Evolutionary conservation across 2,797 vertebrate species (phyloP).

Genomic region (Pyrrhura leucotis): DNA sequence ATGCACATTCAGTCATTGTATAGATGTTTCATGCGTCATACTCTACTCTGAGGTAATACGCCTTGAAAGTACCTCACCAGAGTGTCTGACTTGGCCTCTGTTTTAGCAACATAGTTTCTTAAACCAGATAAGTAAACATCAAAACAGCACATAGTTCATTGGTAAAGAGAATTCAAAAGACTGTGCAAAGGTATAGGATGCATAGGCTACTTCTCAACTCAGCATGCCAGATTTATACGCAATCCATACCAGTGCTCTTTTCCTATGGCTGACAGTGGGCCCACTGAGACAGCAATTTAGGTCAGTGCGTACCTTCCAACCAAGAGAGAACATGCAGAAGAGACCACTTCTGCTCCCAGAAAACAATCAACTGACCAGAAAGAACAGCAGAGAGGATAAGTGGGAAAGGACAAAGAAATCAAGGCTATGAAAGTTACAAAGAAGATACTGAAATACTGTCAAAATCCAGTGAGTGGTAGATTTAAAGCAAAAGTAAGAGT

Average conservation of each 20-base stretch:
- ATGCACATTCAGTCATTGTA: background rate
- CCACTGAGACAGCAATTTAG: background rate
- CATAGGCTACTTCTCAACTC: background rate
- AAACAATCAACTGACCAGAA: background rate
- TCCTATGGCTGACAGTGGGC: background rate
- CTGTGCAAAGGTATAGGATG: background rate
- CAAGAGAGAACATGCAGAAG: background rate
- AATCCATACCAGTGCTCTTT: background rate
- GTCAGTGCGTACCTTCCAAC: background rate
- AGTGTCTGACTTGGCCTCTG: background rate
- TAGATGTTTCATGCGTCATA: background rate
- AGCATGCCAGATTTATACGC: background rate
- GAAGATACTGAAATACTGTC: background rate
- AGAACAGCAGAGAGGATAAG: rapidly evolving
- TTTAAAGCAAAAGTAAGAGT: background rate
- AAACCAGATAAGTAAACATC: background rate
- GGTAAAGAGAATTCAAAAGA: background rate
- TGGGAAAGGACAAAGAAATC: background rate
- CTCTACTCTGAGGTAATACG: background rate
- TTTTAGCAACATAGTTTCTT: background rate
- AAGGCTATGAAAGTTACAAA: background rate
- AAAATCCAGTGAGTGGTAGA: background rate
- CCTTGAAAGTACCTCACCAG: background rate
- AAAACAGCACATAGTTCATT: background rate
- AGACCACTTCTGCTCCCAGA: background rate